These are phyloP conservation scores for Cryptus viduatorius DNA, from an alignment of 2,888 invertebrate species.

Conservation along the genomic window DNA sequence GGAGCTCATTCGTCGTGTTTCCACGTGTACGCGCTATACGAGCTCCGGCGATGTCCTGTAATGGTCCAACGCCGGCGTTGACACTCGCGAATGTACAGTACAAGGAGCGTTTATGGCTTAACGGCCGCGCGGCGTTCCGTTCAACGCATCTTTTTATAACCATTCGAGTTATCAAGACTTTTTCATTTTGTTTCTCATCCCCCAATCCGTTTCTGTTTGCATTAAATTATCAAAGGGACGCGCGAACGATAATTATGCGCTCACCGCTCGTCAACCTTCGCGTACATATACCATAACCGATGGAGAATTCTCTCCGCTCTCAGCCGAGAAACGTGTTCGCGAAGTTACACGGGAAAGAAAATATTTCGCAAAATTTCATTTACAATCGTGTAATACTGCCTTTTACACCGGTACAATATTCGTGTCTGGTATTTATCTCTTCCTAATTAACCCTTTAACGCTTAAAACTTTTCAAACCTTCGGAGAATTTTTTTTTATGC, in stretches of 20 bases:
- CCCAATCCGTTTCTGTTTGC: constrained; percentile 41
- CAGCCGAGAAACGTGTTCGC: constrained; percentile 6
- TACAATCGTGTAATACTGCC: constrained; percentile 57
- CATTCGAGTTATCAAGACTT: constrained; percentile 49
- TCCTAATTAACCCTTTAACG: constrained; percentile 42
- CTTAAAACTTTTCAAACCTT: constrained; percentile 2
- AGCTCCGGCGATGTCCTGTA: constrained; percentile 11
- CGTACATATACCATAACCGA: constrained; percentile 21
- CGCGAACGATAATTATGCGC: not conserved
- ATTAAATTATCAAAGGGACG: constrained; percentile 37
- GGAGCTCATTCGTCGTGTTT: constrained; percentile 11
- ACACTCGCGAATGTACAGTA: constrained; percentile 39
- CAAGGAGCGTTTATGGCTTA: constrained; percentile 57
- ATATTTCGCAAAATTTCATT: constrained; percentile 27
- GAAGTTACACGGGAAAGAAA: not conserved
- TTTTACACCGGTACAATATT: constrained; percentile 54
- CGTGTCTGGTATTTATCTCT: constrained; percentile 24
- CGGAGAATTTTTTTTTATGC: not conserved
- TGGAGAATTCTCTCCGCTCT: not conserved
- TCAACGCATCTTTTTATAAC: constrained; percentile 51
- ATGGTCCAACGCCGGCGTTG: constrained; percentile 25
- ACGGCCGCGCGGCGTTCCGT: constrained; percentile 48
- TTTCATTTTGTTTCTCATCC: constrained; percentile 33
- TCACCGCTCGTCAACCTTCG: not conserved
- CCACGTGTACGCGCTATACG: constrained; percentile 19